phyloP scores from a whole-genome alignment of 2,113 vertebrate species.

The Xyrauchen texanus region DNA sequence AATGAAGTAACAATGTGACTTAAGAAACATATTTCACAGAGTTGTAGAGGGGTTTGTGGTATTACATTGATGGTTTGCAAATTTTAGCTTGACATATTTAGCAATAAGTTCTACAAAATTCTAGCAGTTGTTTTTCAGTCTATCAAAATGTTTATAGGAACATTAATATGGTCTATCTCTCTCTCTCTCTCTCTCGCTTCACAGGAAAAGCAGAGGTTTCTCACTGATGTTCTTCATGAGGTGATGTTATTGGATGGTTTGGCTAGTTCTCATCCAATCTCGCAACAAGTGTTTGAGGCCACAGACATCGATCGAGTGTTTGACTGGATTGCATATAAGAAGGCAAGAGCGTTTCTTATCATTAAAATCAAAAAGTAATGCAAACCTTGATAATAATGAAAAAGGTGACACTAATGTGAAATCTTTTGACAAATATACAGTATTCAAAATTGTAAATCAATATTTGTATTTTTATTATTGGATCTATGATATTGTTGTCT shows the following conservation, averaged over 20 bases:
- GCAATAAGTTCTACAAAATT: no score
- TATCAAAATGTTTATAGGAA: not conserved
- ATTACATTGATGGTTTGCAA: not conserved
- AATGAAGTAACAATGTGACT: not conserved
- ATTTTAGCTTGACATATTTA: not conserved
- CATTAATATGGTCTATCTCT: not conserved
- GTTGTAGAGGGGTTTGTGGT: not conserved
- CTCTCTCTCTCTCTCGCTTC: not conserved
- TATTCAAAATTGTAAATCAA: no score
- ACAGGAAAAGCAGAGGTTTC: slow-evolving; percentile 96
- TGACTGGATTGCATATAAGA: slow-evolving; percentile 99
- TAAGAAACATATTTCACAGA: not conserved
- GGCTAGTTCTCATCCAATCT: slow-evolving; percentile 92
- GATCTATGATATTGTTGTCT: no score
- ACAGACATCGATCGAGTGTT: slow-evolving; percentile 93
- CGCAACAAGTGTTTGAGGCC: slow-evolving; percentile 90
- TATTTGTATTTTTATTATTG: no score
- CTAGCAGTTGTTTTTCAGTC: not conserved
- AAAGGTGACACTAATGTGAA: no score
- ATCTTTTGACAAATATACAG: no score
- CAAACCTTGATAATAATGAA: no score
- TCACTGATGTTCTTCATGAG: slow-evolving; percentile 95
- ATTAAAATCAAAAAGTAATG: not conserved
- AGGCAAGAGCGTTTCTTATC: slow-evolving; percentile 72
- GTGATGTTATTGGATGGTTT: slow-evolving; percentile 95